These are phyloP conservation scores for Chrysoperla carnea DNA, from an alignment of 1,140 invertebrate genomes.

Conservation along the genomic window DNA sequence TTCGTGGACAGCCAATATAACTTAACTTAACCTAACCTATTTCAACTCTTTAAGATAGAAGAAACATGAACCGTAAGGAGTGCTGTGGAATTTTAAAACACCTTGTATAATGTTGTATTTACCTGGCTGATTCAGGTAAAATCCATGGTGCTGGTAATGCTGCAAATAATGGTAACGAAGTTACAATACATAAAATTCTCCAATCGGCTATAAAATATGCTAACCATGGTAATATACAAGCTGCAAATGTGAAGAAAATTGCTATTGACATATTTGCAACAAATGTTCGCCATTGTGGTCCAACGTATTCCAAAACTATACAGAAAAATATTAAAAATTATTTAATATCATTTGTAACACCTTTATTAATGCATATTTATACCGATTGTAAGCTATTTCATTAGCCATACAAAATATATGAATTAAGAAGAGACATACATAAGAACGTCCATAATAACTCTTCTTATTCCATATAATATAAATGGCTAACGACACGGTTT, in stretches of 20 bases:
- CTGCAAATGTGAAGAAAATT: slow-evolving; percentile 67
- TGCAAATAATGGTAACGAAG: slow-evolving; percentile 53
- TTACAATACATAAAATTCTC: slow-evolving; percentile 49
- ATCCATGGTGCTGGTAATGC: slow-evolving; percentile 50
- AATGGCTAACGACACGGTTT: too few relatives aligned
- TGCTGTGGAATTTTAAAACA: too few relatives aligned
- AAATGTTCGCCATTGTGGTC: slow-evolving; percentile 71
- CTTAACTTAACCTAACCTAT: too few relatives aligned
- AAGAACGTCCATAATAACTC: too few relatives aligned
- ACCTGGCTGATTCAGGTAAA: slow-evolving; percentile 69
- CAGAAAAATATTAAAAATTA: slow-evolving; percentile 10
- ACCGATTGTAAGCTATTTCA: too few relatives aligned
- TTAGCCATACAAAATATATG: too few relatives aligned
- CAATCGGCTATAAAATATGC: slow-evolving; percentile 59
- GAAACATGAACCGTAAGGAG: too few relatives aligned
- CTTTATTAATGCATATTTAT: not conserved
- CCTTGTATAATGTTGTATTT: too few relatives aligned
- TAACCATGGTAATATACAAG: slow-evolving; percentile 63
- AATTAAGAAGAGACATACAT: too few relatives aligned
- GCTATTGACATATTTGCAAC: slow-evolving; percentile 82
- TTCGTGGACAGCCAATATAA: too few relatives aligned
- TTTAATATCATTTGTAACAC: slow-evolving; percentile 2
- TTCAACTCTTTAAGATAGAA: too few relatives aligned
- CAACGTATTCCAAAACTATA: slow-evolving; percentile 71
- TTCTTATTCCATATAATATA: too few relatives aligned